Evolutionary conservation across 2,113 vertebrate genomes (phyloP).

Genomic region (Arizona elegans): DNA sequence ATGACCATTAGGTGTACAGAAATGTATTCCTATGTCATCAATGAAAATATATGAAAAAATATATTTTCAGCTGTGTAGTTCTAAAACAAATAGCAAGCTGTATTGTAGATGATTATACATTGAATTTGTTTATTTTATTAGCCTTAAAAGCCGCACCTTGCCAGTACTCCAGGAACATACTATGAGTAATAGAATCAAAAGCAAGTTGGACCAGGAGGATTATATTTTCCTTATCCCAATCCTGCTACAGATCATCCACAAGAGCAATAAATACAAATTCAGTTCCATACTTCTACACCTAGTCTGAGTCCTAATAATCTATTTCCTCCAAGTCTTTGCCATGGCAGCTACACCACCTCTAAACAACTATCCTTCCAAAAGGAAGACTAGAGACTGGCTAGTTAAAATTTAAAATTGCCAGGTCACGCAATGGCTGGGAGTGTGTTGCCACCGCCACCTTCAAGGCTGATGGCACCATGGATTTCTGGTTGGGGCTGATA

Average conservation of each 20-base stretch:
- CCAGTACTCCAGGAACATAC: background rate
- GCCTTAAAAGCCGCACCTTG: background rate
- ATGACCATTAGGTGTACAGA: background rate
- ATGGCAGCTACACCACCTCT: background rate
- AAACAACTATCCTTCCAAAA: background rate
- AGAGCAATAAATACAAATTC: background rate
- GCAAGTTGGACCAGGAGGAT: background rate
- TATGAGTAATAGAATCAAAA: background rate
- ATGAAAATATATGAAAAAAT: background rate
- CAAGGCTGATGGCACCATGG: background rate
- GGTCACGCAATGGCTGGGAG: background rate
- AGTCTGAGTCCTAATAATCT: background rate
- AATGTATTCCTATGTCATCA: background rate
- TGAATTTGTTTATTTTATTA: background rate
- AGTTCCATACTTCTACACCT: background rate
- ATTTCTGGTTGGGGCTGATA: background rate
- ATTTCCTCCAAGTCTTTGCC: background rate
- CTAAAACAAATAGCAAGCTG: background rate
- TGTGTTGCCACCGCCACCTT: background rate
- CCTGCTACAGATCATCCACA: background rate
- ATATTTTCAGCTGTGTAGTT: background rate
- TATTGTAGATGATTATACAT: background rate
- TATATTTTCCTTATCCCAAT: background rate
- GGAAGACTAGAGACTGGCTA: background rate
- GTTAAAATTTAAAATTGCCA: background rate